Evolutionary conservation across 35 echinoderm and acorn worm genomes (phyloP).

Genomic region (Lytechinus pictus): DNA sequence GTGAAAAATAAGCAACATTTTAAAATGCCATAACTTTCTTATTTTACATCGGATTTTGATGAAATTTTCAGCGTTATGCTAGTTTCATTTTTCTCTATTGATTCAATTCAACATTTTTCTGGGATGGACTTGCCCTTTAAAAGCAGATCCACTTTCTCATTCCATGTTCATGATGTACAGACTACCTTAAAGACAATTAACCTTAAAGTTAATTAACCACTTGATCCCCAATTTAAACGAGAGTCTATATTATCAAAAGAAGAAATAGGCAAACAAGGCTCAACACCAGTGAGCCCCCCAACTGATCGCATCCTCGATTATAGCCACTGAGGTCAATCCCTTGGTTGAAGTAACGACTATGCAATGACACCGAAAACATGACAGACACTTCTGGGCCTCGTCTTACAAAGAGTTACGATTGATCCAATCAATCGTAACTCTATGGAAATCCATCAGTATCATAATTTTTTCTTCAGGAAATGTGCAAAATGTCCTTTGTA

Average conservation of each 20-base stretch:
- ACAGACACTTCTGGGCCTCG: not conserved
- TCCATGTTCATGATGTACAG: not conserved
- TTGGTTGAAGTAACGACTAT: not conserved
- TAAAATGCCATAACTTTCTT: too few species aligned
- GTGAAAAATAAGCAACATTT: too few species aligned
- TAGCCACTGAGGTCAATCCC: not conserved
- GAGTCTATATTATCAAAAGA: not conserved
- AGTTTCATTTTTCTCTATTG: too few species aligned
- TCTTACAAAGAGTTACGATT: too few species aligned
- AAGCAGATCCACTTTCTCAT: not conserved
- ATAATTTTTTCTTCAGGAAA: too few species aligned
- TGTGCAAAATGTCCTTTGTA: too few species aligned
- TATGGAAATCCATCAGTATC: too few species aligned
- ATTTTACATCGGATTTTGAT: too few species aligned
- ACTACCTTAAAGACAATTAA: not conserved
- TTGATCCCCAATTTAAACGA: not conserved
- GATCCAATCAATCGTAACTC: not conserved
- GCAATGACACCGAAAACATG: not conserved
- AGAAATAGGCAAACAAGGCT: not conserved
- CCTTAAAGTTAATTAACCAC: not conserved
- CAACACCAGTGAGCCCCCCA: not conserved
- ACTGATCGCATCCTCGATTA: not conserved
- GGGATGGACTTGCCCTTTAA: too few species aligned
- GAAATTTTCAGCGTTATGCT: too few species aligned
- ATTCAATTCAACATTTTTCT: too few species aligned